Percentiles rank a stretch among this genome's conserved stretches.
phyloP scores from a whole-genome alignment of 2,797 vertebrate species.

The Pygocentrus nattereri region DNA sequence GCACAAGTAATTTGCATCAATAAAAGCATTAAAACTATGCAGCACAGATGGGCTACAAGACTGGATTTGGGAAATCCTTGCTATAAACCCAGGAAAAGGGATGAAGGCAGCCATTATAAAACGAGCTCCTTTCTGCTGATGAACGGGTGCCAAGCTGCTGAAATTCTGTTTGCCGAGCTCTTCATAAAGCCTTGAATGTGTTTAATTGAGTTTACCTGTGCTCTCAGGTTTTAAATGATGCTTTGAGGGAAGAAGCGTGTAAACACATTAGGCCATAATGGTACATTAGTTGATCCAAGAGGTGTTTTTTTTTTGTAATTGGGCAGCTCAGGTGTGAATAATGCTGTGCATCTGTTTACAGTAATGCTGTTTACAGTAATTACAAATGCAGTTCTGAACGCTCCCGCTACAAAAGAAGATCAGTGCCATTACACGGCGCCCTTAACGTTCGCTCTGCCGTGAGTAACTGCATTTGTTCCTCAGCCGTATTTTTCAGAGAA shows the following conservation, averaged over 20 bases:
- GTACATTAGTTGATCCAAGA: slow-evolving; percentile 29
- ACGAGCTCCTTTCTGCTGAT: slow-evolving; percentile 5
- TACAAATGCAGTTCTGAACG: slow-evolving; percentile 67
- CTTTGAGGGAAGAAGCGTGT: slow-evolving; percentile 30
- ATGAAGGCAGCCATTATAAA: slow-evolving; percentile 5
- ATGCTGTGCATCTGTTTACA: slow-evolving; percentile 70
- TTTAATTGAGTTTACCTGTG: slow-evolving; percentile 42
- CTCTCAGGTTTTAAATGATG: slow-evolving; percentile 53
- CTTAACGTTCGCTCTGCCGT: slow-evolving; percentile 61
- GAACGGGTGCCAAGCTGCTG: slow-evolving; percentile 22
- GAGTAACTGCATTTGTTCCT: slow-evolving; percentile 47
- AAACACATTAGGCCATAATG: slow-evolving; percentile 38
- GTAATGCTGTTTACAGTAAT: slow-evolving; percentile 58
- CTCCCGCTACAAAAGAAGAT: slow-evolving; percentile 55
- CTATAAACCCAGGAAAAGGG: neutral
- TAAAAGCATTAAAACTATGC: too few species aligned
- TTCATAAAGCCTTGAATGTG: slow-evolving; percentile 19
- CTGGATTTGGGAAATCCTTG: too few species aligned
- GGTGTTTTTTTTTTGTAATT: slow-evolving; percentile 64
- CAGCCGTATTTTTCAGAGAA: slow-evolving; percentile 26
- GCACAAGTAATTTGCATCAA: too few species aligned
- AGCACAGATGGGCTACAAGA: too few species aligned
- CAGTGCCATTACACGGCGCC: slow-evolving; percentile 55
- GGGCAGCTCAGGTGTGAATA: slow-evolving; percentile 68
- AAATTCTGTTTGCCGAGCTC: slow-evolving; percentile 22